phyloP scores from a whole-genome alignment of 1,140 invertebrate species.

The Papilio machaon region DNA sequence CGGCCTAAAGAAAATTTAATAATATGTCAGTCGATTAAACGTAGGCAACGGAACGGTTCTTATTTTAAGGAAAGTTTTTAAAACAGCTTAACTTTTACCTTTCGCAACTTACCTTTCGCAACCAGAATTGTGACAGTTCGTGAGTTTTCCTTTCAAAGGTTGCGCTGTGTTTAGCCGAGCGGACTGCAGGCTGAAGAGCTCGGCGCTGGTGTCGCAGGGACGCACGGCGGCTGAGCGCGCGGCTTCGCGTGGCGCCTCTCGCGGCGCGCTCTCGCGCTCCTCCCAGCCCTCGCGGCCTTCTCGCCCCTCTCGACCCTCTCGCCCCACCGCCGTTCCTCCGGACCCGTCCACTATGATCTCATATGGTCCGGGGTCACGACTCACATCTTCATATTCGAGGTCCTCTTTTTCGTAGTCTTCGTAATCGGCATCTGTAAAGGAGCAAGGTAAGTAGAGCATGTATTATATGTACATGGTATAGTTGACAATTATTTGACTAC shows the following conservation, averaged over 20 bases:
- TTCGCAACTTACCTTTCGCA: conserved; percentile 88
- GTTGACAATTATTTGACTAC: too few species aligned
- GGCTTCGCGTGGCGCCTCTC: conserved; percentile 74
- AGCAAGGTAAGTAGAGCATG: neutral
- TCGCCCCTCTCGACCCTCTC: conserved; percentile 43
- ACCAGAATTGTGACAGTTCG: conserved; percentile 93
- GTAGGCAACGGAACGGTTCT: too few species aligned
- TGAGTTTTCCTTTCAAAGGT: conserved; percentile 91
- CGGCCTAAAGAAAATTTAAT: conserved; percentile 82
- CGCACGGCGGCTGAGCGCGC: conserved; percentile 84
- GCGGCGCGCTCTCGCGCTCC: conserved; percentile 46
- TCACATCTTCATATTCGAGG: conserved; percentile 74
- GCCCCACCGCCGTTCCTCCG: conserved; percentile 45
- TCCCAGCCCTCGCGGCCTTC: conserved; percentile 13
- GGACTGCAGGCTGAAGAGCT: conserved; percentile 93
- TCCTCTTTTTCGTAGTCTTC: conserved; percentile 75
- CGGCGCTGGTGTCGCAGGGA: conserved; percentile 93
- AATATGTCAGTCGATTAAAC: too few species aligned
- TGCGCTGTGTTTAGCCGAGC: conserved; percentile 89
- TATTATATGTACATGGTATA: neutral
- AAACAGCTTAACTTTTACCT: neutral
- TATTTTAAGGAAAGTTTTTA: too few species aligned
- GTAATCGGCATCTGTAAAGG: conserved; percentile 55
- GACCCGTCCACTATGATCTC: conserved; percentile 71
- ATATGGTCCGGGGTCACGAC: conserved; percentile 71